phyloP scores from a whole-genome alignment of 2,113 vertebrate species.

The Marcusenius ussheri region DNA sequence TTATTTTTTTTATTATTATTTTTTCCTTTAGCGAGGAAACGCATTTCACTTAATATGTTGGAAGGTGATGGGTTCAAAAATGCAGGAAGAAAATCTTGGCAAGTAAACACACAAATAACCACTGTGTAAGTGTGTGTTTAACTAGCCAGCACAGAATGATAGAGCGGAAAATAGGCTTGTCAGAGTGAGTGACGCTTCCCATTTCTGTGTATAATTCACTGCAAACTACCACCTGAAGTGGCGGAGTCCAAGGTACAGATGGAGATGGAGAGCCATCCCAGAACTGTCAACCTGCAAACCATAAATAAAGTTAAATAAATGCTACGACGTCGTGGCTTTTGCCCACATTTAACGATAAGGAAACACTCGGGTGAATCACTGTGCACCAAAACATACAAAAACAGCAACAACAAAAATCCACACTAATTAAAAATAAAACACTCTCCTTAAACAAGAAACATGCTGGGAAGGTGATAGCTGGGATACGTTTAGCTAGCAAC shows the following conservation, averaged over 20 bases:
- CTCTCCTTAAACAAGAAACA: not conserved
- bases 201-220: constrained; percentile 50
- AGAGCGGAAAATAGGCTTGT: constrained; percentile 58
- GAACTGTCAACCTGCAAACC: constrained; percentile 18
- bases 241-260: constrained; percentile 36
- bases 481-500: not conserved
- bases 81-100: constrained; percentile 9
- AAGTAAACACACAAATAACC: constrained; percentile 36
- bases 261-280: constrained; percentile 38
- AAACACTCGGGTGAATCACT: not conserved
- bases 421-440: not conserved
- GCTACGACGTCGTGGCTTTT: constrained; percentile 22
- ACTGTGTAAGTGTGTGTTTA: constrained; percentile 41
- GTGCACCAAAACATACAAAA: not conserved
- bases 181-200: constrained; percentile 54
- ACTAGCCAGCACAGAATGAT: constrained; percentile 48
- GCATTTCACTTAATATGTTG: not conserved
- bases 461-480: not conserved
- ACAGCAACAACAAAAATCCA: not conserved
- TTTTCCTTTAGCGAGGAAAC: not conserved
- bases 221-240: constrained; percentile 46
- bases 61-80: not conserved
- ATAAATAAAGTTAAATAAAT: constrained; percentile 13
- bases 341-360: constrained; percentile 15
- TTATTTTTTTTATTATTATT: not conserved